These are phyloP conservation scores for Gadus macrocephalus DNA, from an alignment of 2,113 vertebrate genomes.

Conservation along the genomic window DNA sequence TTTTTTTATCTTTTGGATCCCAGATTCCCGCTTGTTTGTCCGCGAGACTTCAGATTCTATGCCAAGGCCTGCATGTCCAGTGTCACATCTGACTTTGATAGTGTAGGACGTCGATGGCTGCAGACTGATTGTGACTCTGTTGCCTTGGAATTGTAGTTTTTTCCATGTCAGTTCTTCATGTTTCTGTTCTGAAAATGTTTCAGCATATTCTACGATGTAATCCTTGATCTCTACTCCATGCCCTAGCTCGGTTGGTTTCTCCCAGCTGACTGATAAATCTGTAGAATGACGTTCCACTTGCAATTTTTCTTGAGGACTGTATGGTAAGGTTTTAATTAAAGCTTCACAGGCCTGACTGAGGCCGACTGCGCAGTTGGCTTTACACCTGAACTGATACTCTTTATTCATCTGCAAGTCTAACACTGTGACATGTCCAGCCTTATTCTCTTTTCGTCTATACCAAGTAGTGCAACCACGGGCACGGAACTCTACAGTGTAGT, in stretches of 20 bases:
- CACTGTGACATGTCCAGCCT: constrained; percentile 25
- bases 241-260: not conserved
- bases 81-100: not conserved
- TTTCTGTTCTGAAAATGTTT: too few species aligned
- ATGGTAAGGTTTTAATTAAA: constrained; percentile 1
- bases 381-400: constrained; percentile 37
- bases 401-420: constrained; percentile 31
- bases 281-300: not conserved
- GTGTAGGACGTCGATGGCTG: not conserved
- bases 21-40: not conserved
- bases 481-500: constrained; percentile 39
- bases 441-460: constrained; percentile 4
- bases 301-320: not conserved
- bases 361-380: constrained; percentile 42
- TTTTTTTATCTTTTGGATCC: not conserved
- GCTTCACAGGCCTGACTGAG: constrained; percentile 22
- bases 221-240: not conserved
- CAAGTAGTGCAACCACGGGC: constrained; percentile 33
- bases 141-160: too few species aligned
- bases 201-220: too few species aligned
- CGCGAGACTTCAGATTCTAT: not conserved
- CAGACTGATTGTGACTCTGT: not conserved
- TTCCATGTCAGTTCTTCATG: not conserved
- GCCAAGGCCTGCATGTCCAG: not conserved
- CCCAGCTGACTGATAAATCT: not conserved